Percentiles rank a stretch among this genome's conserved stretches.
These are phyloP conservation scores for Gavia stellata DNA, from an alignment of 2,113 vertebrate species.

Conservation along the genomic window DNA sequence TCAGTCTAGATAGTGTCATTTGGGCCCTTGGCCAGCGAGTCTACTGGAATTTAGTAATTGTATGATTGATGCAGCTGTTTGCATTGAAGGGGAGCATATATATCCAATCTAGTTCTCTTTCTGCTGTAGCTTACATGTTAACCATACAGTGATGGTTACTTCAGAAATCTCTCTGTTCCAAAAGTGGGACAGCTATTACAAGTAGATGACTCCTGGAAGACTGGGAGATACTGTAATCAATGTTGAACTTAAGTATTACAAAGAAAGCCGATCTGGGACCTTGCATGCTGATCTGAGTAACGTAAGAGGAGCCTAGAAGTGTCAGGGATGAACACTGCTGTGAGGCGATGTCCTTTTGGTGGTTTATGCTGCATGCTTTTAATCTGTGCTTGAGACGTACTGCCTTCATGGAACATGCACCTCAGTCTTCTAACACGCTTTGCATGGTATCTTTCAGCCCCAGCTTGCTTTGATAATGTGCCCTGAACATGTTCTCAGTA, in stretches of 20 bases:
- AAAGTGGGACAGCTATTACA: background rate
- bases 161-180: background rate
- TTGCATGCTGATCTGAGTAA: background rate
- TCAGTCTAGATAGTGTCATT: accelerated
- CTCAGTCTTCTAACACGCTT: background rate
- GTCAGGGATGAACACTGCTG: accelerated
- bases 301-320: background rate
- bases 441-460: background rate
- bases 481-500: background rate
- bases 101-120: background rate
- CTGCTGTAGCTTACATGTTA: accelerated
- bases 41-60: accelerated
- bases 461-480: background rate
- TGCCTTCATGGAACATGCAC: background rate
- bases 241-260: background rate
- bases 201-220: background rate
- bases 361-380: background rate
- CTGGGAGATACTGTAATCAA: background rate
- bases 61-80: background rate
- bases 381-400: accelerated
- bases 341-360: background rate
- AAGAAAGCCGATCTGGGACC: background rate
- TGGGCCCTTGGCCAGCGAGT: too few relatives aligned
- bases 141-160: background rate
- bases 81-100: accelerated